phyloP scores from a whole-genome alignment of 2,113 vertebrate species.

The Proteles cristata region DNA sequence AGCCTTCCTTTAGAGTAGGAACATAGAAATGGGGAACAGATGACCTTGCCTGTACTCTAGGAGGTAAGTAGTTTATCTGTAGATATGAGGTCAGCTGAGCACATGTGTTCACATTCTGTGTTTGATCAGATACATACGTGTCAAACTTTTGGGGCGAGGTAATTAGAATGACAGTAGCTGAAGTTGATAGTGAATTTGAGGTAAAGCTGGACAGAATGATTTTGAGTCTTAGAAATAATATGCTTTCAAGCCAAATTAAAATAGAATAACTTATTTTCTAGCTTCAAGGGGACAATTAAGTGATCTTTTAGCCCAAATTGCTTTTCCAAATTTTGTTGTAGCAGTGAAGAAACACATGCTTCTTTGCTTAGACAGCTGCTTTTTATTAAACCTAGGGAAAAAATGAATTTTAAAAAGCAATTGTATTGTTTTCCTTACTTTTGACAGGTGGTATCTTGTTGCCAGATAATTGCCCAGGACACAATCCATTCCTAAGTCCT shows the following conservation, averaged over 20 bases:
- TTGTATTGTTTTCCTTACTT: neutral
- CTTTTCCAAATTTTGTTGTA: constrained; percentile 29
- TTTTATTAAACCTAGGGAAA: constrained; percentile 16
- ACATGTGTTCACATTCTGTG: neutral
- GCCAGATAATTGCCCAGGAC: neutral
- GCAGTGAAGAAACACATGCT: constrained; percentile 24
- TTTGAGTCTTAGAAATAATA: constrained; percentile 45
- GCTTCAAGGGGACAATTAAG: constrained; percentile 37
- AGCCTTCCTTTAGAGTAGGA: neutral
- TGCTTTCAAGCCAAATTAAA: constrained; percentile 44
- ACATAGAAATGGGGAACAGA: neutral
- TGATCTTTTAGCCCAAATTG: neutral
- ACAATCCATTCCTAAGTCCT: neutral
- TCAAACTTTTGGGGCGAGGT: neutral
- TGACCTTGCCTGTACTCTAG: neutral
- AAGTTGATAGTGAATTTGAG: neutral
- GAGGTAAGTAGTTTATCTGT: neutral
- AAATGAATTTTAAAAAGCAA: constrained; percentile 14
- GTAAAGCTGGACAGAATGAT: constrained; percentile 23
- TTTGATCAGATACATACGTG: neutral
- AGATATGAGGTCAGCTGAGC: neutral
- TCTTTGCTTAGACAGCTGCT: constrained; percentile 14
- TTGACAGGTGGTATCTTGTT: constrained; percentile 31
- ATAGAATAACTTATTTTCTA: constrained; percentile 37
- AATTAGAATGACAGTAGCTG: neutral